Evolutionary conservation across 2,888 invertebrate genomes (phyloP), one percentile per base, ranked within the genome.

Genomic region (Andrena fulva): DNA sequence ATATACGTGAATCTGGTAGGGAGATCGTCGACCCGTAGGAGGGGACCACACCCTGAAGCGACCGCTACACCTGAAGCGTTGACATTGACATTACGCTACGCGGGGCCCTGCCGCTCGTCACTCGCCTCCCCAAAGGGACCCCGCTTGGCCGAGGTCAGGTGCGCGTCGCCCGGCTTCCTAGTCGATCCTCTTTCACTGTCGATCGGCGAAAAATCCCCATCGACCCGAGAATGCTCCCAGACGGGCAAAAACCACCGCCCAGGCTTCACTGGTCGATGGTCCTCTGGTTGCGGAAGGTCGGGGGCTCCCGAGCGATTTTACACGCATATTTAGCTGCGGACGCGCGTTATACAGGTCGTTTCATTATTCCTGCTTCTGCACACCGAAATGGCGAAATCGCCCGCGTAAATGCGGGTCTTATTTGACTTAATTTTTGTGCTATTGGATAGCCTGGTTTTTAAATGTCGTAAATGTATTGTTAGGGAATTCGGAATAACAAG

Each of bases 1-100:
- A 92, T 92, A 93, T 91, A 91, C 90, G 87, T 73, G 89, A 91
- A 89, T 89, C 88, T 89, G 92, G 92, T 87, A 91, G 92, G 92
- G 92, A 92, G 42, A 90, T 90, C 90, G 90, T 85, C 86, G 84
- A 86, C 85, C 86, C 87, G 85, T 84, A 84, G 87, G 90, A 90
- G 92, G 91, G 92, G 90, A 89, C 89, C 88, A 85, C 91, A 87
- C 90, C 92, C 90, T 87, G 88, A 60, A 88, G 80, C 89, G 86
- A 89, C 83, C 88, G 87, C 84, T 85, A 87, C 85, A 88, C 86
- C 85, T 86, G 87, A 89, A 88, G 87, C 87, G 87, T 76, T 90
- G 92, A 92, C 92, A 92, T 92, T 92, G 92, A 90, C 91, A 91
- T 90, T 90, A 90, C 85, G 83, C 64, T 56, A 66, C 60, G 20